These are phyloP conservation scores for Campoplex nolae DNA, from an alignment of 2,888 invertebrate species.

Conservation along the genomic window DNA sequence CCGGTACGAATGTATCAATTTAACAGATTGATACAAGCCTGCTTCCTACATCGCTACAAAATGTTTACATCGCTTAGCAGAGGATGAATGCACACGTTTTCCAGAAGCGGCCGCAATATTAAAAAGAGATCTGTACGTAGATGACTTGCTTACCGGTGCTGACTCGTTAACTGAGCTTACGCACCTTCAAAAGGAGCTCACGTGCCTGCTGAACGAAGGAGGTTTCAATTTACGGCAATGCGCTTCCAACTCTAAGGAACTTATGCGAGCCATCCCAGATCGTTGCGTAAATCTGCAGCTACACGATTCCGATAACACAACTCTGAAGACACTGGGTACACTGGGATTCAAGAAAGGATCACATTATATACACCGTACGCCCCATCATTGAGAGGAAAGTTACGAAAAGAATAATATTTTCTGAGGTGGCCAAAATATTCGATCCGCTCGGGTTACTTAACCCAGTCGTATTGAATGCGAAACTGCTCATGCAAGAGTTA, in stretches of 20 bases:
- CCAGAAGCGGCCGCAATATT: constrained; percentile 49
- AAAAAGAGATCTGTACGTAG: constrained; percentile 63
- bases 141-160: constrained; percentile 63
- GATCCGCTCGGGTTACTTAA: constrained; percentile 18
- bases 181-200: constrained; percentile 39
- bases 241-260: constrained; percentile 49
- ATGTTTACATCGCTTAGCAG: constrained; percentile 53
- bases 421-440: constrained; percentile 21
- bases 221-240: constrained; percentile 62
- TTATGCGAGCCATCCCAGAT: constrained; percentile 14
- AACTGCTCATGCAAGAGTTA: neutral
- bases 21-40: constrained; percentile 57
- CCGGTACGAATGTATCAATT: constrained; percentile 34
- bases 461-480: neutral
- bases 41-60: constrained; percentile 63
- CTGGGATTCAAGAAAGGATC: constrained; percentile 48
- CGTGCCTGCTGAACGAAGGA: constrained; percentile 39
- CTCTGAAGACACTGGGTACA: constrained; percentile 44
- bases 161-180: constrained; percentile 42
- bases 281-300: constrained; percentile 4
- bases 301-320: constrained; percentile 12
- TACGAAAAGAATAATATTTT: constrained; percentile 6
- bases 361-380: constrained; percentile 37
- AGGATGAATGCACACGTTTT: constrained; percentile 50
- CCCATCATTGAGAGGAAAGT: neutral